A percentile compares a stretch with the other conserved stretches of the same genome.
Evolutionary conservation across 2,797 vertebrate genomes (phyloP).

Genomic region (Enteromius thamalakanensis): DNA sequence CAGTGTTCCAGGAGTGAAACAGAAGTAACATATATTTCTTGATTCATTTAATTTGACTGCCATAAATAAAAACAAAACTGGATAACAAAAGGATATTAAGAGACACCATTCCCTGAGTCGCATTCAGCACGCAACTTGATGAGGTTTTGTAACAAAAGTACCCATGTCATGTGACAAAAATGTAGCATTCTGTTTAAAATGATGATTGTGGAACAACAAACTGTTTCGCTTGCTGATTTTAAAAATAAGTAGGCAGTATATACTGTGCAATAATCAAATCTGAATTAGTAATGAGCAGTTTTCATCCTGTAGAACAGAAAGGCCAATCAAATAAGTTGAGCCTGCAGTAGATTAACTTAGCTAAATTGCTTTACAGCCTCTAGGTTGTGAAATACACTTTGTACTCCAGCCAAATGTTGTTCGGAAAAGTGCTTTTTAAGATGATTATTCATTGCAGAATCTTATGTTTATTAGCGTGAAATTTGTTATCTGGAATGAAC

Average conservation of each 20-base stretch:
- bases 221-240: not conserved
- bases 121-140: not conserved
- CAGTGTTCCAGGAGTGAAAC: not conserved
- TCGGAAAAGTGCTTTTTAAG: slow-evolving; percentile 66
- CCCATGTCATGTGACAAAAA: not conserved
- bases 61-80: not conserved
- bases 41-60: not conserved
- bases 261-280: not conserved
- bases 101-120: not conserved
- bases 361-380: slow-evolving; percentile 12
- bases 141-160: not conserved
- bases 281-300: not conserved
- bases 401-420: slow-evolving; percentile 61
- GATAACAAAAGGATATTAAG: not conserved
- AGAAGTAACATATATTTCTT: not conserved
- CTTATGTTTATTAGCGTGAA: slow-evolving; percentile 72
- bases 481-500: slow-evolving; percentile 61
- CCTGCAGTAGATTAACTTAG: not conserved
- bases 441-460: slow-evolving; percentile 74
- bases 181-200: not conserved
- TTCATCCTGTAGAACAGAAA: not conserved
- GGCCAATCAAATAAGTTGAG: not conserved
- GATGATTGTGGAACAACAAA: not conserved
- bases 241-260: not conserved
- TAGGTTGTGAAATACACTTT: slow-evolving; percentile 11